Percentiles rank a stretch among this genome's conserved stretches.
Evolutionary conservation across 2,113 vertebrate species (phyloP).

Genomic region (Nicator chloris): DNA sequence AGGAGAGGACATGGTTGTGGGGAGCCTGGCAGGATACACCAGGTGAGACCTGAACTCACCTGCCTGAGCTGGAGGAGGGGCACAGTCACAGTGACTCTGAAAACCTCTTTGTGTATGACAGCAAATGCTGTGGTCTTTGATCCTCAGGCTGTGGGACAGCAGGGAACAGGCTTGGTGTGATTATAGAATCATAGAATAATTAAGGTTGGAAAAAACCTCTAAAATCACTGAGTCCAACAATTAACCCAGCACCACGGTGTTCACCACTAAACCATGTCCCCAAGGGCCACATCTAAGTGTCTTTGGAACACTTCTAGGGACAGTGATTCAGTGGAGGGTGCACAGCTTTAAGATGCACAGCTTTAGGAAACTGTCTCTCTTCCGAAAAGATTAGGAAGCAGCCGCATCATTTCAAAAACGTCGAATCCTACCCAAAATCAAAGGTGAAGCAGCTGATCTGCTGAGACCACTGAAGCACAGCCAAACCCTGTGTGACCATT

Average conservation of each 20-base stretch:
- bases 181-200: background rate
- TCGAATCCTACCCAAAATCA: background rate
- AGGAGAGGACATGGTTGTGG: background rate
- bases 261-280: background rate
- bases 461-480: background rate
- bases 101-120: background rate
- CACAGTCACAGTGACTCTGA: background rate
- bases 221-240: background rate
- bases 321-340: background rate
- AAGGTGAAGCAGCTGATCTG: background rate
- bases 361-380: background rate
- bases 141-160: accelerated
- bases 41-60: background rate
- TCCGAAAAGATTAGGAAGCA: background rate
- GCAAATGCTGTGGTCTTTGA: background rate
- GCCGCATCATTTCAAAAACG: background rate
- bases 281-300: background rate
- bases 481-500: background rate
- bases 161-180: background rate
- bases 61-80: background rate
- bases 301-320: background rate
- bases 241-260: background rate
- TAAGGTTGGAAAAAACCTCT: background rate
- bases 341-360: background rate
- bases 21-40: background rate